Percentiles rank a stretch among this genome's conserved stretches.
Evolutionary conservation across 2,888 invertebrate genomes (phyloP).

Genomic region (Diarsia rubi): DNA sequence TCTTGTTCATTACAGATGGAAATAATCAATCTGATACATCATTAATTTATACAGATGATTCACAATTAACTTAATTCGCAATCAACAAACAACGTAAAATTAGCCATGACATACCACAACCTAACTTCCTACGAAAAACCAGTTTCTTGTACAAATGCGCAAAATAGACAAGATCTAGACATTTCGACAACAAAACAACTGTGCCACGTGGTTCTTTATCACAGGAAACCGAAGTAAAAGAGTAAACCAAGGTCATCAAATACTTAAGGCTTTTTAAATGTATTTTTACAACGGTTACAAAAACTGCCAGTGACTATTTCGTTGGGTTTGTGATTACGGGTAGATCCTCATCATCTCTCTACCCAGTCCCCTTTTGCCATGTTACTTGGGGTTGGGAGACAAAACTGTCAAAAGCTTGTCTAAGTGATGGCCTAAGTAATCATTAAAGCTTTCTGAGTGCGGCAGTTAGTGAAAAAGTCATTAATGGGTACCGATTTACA

Average conservation of each 20-base stretch:
- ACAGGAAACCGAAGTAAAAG: conserved; percentile 33
- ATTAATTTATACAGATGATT: not conserved
- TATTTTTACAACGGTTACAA: conserved; percentile 37
- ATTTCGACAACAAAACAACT: conserved; percentile 25
- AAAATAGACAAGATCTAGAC: conserved; percentile 33
- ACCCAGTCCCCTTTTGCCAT: no score
- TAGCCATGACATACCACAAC: conserved; percentile 5
- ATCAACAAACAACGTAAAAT: conserved; percentile 20
- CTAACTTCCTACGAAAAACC: conserved; percentile 23
- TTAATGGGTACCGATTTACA: no score
- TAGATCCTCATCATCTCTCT: no score
- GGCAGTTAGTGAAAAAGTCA: no score
- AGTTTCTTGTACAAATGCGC: conserved; percentile 21
- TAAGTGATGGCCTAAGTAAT: no score
- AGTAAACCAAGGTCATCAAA: conserved; percentile 47
- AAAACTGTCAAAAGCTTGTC: no score
- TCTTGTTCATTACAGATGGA: not conserved
- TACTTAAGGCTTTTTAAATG: conserved; percentile 38
- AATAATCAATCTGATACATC: not conserved
- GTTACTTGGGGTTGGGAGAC: no score
- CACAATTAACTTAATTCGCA: no score
- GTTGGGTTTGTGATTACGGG: not conserved
- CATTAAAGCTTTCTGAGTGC: no score
- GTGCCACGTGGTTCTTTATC: conserved; percentile 35
- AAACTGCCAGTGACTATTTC: conserved; percentile 3